Percentiles rank a stretch among this genome's conserved stretches.
Conservation (phyloP, 2,113 vertebrate species). For the Oreochromis spilurus region DNA sequence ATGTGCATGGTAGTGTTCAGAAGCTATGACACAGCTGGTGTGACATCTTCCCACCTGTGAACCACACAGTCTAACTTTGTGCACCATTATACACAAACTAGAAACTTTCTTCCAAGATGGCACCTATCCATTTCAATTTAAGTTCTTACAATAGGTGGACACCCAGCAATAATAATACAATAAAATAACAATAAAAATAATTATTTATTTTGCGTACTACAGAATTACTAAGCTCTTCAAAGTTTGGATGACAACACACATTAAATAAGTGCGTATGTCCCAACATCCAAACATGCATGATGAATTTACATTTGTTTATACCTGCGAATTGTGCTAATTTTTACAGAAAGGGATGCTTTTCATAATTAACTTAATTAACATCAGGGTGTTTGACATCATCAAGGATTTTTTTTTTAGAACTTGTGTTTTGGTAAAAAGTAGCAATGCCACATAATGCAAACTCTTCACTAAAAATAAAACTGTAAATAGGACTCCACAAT, state of each 20-base stretch:
- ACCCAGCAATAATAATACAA: neutral
- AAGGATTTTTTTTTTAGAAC: too few species aligned
- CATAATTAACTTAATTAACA: too few species aligned
- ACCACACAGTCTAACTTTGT: neutral
- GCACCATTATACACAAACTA: neutral
- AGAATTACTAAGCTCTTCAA: neutral
- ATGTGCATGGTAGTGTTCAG: neutral
- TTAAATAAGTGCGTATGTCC: neutral
- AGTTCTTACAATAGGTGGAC: neutral
- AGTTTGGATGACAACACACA: neutral
- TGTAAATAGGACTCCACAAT: too few species aligned
- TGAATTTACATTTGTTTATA: too few species aligned
- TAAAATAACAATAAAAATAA: neutral
- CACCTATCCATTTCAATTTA: neutral
- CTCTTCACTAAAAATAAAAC: neutral
- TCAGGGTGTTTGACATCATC: too few species aligned
- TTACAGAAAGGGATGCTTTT: too few species aligned
- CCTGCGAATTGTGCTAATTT: too few species aligned
- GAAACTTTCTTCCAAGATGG: neutral
- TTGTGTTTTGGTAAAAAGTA: too few species aligned
- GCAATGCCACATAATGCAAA: neutral
- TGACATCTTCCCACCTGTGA: slow-evolving; percentile 9
- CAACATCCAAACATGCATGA: too few species aligned
- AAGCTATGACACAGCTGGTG: slow-evolving; percentile 21
- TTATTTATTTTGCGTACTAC: neutral